These are phyloP conservation scores for Neelides folsomi DNA, from an alignment of 2,888 invertebrate genomes.

Conservation along the genomic window DNA sequence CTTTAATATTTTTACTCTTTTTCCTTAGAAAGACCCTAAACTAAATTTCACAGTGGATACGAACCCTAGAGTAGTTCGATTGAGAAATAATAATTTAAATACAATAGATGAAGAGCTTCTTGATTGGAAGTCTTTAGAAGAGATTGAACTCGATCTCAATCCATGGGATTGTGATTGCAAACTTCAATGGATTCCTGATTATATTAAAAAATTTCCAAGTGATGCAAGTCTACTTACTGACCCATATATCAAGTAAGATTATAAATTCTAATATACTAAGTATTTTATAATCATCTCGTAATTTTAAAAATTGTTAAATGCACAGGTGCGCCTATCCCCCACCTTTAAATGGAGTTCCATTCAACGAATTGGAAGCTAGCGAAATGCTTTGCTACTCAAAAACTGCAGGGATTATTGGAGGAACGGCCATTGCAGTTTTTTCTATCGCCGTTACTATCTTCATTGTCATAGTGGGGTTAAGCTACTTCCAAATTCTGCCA, in stretches of 20 bases:
- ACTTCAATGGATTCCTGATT: conserved; percentile 26
- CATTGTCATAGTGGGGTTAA: conserved; percentile 18
- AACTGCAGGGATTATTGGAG: conserved; percentile 21
- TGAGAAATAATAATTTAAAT: conserved; percentile 23
- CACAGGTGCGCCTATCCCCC: conserved; percentile 20
- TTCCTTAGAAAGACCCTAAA: conserved; percentile 8
- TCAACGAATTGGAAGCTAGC: conserved; percentile 18
- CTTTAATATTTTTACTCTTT: background rate
- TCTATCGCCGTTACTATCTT: conserved; percentile 19
- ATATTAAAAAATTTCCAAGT: conserved; percentile 3
- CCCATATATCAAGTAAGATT: conserved; percentile 14
- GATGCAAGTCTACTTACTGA: conserved; percentile 23
- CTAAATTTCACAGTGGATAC: conserved; percentile 8
- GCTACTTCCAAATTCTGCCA: conserved; percentile 24
- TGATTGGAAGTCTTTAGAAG: conserved; percentile 23
- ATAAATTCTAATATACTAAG: background rate
- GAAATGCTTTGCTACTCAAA: conserved; percentile 27
- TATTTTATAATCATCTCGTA: background rate
- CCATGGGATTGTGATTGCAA: conserved; percentile 31
- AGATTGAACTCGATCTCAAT: conserved; percentile 19
- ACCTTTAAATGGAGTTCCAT: conserved; percentile 19
- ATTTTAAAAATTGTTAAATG: too few species aligned
- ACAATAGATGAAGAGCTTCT: conserved; percentile 21
- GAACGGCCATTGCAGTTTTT: conserved; percentile 22
- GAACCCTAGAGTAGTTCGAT: conserved; percentile 19